Evolutionary conservation across 1,140 invertebrate genomes (phyloP), one percentile per base, ranked within the genome.

Genomic region (Drosophila mojavensis): DNA sequence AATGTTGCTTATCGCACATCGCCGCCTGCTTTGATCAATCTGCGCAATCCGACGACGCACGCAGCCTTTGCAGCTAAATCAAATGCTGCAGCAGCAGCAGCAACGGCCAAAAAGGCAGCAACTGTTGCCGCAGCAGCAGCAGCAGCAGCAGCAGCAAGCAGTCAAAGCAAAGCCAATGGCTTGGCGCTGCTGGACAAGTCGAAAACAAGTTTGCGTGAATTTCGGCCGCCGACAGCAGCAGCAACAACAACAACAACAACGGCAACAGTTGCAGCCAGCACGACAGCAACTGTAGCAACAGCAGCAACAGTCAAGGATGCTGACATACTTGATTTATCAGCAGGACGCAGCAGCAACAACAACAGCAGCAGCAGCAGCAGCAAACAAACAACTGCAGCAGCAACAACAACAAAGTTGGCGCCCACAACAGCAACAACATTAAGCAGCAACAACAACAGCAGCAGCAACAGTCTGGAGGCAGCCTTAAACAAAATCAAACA

Each of bases 401-500:
- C 28, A 30, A 30, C 28, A 4, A 30, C 28, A 28, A 15, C 53
- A 75, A 39, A 50, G 13, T 9, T 48, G 26, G n/a, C 30, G 9
- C 61, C 61, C 71, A 54, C 51, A 64, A 17, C 47, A 43, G 9
- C 66, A 55, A 45, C 33, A 51, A 11, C 60, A 48, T 17, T 48
- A 51, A 54, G 20, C 15, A 24, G 17, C 33, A 33, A 11, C 50
- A 33, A 11, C 50, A 56, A 11, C 15, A 33, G 11, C 66, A 74
- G 50, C 66, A 80, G 55, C 73, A 81, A 63, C 67, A 90, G 81
- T 51, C 54, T 92, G 45, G 91, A 92, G 70, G 86, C 89, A 30
- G 83, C 91, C 11, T 62, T 92, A 13, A 91, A 91, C 28, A 92
- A 92, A 76, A 90, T 92, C 63, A 92, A 92, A 65, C 91, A 92